Conservation (phyloP, 1,140 invertebrate genomes). For the Aphelinus certus region DNA sequence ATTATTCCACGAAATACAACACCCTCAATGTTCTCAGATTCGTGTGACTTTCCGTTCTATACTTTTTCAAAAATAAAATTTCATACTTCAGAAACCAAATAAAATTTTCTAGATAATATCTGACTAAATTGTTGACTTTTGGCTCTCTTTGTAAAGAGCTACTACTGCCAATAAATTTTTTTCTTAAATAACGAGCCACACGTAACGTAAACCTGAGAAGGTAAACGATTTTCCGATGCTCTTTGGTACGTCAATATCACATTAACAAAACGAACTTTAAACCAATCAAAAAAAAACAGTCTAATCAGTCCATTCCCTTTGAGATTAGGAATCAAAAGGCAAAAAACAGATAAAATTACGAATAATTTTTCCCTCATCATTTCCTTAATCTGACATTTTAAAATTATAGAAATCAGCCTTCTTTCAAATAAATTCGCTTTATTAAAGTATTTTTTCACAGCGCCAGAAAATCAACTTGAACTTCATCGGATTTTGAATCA, state of each 20-base stretch:
- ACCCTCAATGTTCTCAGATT: slow-evolving; percentile 47
- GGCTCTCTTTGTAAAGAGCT: slow-evolving; percentile 23
- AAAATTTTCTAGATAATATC: slow-evolving; percentile 30
- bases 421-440: slow-evolving; percentile 59
- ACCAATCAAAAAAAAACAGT: slow-evolving; percentile 59
- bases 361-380: slow-evolving; percentile 53
- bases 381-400: slow-evolving; percentile 57
- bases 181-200: slow-evolving; percentile 35
- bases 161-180: slow-evolving; percentile 28
- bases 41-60: slow-evolving; percentile 29
- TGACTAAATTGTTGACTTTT: slow-evolving; percentile 28
- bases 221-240: slow-evolving; percentile 62
- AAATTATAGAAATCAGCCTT: slow-evolving; percentile 66
- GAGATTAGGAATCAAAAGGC: slow-evolving; percentile 52
- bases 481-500: slow-evolving; percentile 32
- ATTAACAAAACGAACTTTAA: slow-evolving; percentile 61
- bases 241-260: slow-evolving; percentile 67
- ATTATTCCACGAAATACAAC: slow-evolving; percentile 48
- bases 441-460: slow-evolving; percentile 62
- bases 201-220: slow-evolving; percentile 43
- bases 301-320: slow-evolving; percentile 60
- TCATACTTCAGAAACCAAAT: slow-evolving; percentile 23
- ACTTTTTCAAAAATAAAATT: slow-evolving; percentile 10
- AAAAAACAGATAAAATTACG: slow-evolving; percentile 51
- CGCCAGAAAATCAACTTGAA: slow-evolving; percentile 58